Evolutionary conservation across 2,797 vertebrate species (phyloP).

Genomic region (Acipenser oxyrinchus): DNA sequence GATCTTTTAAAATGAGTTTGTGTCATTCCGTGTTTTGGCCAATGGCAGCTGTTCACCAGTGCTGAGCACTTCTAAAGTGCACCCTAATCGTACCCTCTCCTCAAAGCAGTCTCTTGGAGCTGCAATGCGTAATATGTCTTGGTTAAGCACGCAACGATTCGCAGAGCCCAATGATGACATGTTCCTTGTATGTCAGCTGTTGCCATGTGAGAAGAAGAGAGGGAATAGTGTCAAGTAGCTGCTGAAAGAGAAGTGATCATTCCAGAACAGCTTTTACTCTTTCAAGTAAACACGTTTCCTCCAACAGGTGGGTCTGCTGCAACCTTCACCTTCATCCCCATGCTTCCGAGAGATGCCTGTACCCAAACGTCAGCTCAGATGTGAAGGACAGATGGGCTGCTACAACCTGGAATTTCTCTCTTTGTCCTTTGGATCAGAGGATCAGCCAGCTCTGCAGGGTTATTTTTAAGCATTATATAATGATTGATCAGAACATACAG

Average conservation of each 20-base stretch:
- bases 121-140: neutral
- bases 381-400: neutral
- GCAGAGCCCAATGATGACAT: slow-evolving; percentile 1
- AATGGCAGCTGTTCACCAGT: slow-evolving; percentile 35
- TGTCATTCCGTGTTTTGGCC: neutral
- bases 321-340: neutral
- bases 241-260: slow-evolving; percentile 7
- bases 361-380: neutral
- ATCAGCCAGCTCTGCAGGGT: slow-evolving; percentile 35
- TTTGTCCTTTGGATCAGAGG: slow-evolving; percentile 37
- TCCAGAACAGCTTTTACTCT: neutral
- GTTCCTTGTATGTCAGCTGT: slow-evolving; percentile 9
- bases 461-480: slow-evolving; percentile 53
- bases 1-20: no score
- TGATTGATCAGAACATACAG: slow-evolving; percentile 40
- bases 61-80: slow-evolving; percentile 14
- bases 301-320: neutral
- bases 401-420: slow-evolving; percentile 17
- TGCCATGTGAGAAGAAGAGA: neutral
- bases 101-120: neutral
- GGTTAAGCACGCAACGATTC: neutral
- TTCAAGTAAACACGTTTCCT: neutral
- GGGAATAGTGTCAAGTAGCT: neutral
- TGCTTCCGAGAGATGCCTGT: neutral
- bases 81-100: neutral